Conservation (phyloP, 2,888 invertebrate genomes). For the Saturnia pavonia region DNA sequence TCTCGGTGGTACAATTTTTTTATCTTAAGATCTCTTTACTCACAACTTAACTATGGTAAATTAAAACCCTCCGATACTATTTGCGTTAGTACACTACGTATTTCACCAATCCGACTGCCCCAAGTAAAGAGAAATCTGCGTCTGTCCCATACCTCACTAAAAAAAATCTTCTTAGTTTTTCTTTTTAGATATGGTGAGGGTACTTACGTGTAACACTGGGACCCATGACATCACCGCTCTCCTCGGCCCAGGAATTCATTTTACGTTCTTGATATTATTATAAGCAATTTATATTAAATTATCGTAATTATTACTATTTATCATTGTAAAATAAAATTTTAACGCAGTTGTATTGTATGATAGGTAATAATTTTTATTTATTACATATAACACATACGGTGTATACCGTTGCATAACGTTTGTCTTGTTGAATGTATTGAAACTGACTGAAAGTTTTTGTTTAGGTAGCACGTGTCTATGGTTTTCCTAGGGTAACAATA, state of each 20-base stretch:
- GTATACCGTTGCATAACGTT: constrained; percentile 17
- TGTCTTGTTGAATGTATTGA: constrained; percentile 26
- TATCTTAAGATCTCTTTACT: too few species aligned
- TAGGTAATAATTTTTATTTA: background rate
- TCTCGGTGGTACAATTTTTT: too few species aligned
- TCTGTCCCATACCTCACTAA: too few species aligned
- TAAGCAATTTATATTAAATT: background rate
- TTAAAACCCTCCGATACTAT: too few species aligned
- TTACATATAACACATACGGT: background rate
- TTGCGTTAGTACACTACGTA: too few species aligned
- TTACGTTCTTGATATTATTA: background rate
- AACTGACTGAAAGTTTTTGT: constrained; percentile 19
- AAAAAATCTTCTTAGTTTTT: too few species aligned
- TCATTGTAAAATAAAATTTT: background rate
- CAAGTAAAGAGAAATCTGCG: too few species aligned
- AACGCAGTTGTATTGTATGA: background rate
- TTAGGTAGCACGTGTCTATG: constrained; percentile 33
- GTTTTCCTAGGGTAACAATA: constrained; percentile 44
- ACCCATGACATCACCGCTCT: constrained; percentile 64
- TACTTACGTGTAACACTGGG: constrained; percentile 68
- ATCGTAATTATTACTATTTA: background rate
- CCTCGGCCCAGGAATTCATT: constrained; percentile 70
- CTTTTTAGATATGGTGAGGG: background rate
- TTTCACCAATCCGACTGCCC: too few species aligned
- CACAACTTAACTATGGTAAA: too few species aligned